These are phyloP conservation scores for Ceyx cyanopectus DNA, from an alignment of 2,113 vertebrate genomes.

Conservation along the genomic window DNA sequence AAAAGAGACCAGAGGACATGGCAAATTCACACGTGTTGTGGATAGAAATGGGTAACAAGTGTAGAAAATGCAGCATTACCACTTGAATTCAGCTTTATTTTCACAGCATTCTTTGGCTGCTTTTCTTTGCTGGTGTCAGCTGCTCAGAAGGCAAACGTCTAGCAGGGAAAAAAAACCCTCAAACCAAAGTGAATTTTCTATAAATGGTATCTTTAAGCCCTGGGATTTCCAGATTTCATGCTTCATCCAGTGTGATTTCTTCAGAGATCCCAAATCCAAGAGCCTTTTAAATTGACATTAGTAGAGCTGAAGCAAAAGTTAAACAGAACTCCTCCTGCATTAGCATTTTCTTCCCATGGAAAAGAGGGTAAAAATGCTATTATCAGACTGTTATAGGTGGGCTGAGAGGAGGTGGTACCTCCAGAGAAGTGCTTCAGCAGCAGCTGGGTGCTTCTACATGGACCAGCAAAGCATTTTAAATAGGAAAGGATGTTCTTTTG, in stretches of 20 bases:
- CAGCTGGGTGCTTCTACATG: conserved; percentile 42
- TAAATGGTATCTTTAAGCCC: background rate
- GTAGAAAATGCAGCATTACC: background rate
- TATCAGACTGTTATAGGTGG: conserved; percentile 37
- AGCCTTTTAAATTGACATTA: conserved; percentile 20
- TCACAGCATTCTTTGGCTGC: background rate
- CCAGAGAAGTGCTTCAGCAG: conserved; percentile 14
- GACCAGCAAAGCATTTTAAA: conserved; percentile 58
- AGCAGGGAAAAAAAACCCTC: background rate
- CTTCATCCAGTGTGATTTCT: background rate
- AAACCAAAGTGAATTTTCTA: background rate
- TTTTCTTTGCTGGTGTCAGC: conserved; percentile 2
- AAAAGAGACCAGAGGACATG: conserved; percentile 21
- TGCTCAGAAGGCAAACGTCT: background rate
- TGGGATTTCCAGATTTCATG: conserved; percentile 43
- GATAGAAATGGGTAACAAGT: background rate
- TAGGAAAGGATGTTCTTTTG: conserved; percentile 13
- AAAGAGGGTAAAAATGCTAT: conserved; percentile 58
- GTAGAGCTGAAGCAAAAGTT: conserved; percentile 52
- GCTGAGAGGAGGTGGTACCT: conserved; percentile 41
- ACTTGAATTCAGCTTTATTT: conserved; percentile 16
- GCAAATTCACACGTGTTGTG: background rate
- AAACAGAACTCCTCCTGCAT: conserved; percentile 34
- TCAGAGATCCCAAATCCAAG: conserved; percentile 6
- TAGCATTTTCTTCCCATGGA: conserved; percentile 26